Evolutionary conservation across 2,888 invertebrate species (phyloP).

Genomic region (Poecilobothrus nobilitatus): DNA sequence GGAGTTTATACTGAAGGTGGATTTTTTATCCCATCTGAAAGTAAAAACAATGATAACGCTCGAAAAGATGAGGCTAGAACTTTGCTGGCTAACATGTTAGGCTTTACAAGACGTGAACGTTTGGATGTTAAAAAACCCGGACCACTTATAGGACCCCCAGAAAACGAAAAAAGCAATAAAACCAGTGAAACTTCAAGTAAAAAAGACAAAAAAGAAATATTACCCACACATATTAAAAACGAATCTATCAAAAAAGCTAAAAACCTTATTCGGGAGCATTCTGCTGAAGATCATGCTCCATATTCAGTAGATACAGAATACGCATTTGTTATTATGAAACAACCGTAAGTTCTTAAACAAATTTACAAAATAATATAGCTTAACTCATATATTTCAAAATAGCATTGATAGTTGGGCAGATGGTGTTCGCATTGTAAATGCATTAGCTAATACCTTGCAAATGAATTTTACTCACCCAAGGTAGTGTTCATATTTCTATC

Average conservation of each 20-base stretch:
- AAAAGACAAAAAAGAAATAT: slow-evolving; percentile 35
- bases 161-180: slow-evolving; percentile 21
- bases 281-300: slow-evolving; percentile 49
- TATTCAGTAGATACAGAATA: slow-evolving; percentile 66
- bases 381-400: slow-evolving; percentile 12
- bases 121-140: slow-evolving; percentile 94
- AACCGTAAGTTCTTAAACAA: slow-evolving; percentile 50
- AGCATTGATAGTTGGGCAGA: slow-evolving; percentile 61
- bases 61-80: slow-evolving; percentile 48
- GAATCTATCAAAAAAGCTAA: slow-evolving; percentile 34
- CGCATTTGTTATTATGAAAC: slow-evolving; percentile 68
- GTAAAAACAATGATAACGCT: slow-evolving; percentile 20
- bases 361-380: not conserved
- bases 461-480: slow-evolving; percentile 32
- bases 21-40: slow-evolving; percentile 47
- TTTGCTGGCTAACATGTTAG: slow-evolving; percentile 57
- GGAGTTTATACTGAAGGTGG: slow-evolving; percentile 57
- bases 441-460: slow-evolving; percentile 60
- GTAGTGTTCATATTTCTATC: not conserved
- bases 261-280: slow-evolving; percentile 39
- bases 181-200: slow-evolving; percentile 21
- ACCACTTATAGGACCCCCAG: slow-evolving; percentile 53
- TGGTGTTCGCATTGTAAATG: slow-evolving; percentile 62
- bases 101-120: slow-evolving; percentile 80
- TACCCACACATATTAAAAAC: slow-evolving; percentile 39